phyloP scores from a whole-genome alignment of 2,888 invertebrate genomes.

The Tetranychus truncatus region DNA sequence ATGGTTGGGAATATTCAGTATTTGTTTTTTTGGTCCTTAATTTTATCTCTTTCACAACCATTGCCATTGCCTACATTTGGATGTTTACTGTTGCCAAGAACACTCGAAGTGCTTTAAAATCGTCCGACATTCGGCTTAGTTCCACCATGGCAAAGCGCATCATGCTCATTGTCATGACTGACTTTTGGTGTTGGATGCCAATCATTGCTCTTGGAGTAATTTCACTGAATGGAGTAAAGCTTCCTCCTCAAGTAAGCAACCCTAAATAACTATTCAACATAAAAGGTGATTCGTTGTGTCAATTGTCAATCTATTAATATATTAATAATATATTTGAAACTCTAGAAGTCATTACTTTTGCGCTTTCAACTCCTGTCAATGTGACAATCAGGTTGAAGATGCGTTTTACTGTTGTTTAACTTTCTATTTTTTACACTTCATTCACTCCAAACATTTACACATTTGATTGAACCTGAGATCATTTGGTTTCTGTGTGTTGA shows the following conservation, averaged over 20 bases:
- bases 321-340: no score
- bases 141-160: conserved; percentile 47
- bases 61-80: conserved; percentile 40
- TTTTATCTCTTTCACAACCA: conserved; percentile 32
- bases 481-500: no score
- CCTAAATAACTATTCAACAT: no score
- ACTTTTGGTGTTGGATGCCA: conserved; percentile 50
- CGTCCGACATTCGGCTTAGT: conserved; percentile 34
- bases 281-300: no score
- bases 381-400: no score
- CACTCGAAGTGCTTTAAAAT: conserved; percentile 34
- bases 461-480: no score
- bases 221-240: conserved; percentile 3
- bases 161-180: conserved; percentile 50
- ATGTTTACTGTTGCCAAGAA: conserved; percentile 46
- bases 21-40: conserved; percentile 50
- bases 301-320: no score
- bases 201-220: conserved; percentile 37
- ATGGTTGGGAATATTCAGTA: conserved; percentile 53
- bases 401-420: no score
- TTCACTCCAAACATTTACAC: no score
- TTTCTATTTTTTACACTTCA: no score
- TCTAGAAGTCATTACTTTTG: no score
- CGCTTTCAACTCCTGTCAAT: no score
- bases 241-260: conserved; percentile 7